Evolutionary conservation across 1,140 invertebrate genomes (phyloP).

Genomic region (Octopus sinensis): DNA sequence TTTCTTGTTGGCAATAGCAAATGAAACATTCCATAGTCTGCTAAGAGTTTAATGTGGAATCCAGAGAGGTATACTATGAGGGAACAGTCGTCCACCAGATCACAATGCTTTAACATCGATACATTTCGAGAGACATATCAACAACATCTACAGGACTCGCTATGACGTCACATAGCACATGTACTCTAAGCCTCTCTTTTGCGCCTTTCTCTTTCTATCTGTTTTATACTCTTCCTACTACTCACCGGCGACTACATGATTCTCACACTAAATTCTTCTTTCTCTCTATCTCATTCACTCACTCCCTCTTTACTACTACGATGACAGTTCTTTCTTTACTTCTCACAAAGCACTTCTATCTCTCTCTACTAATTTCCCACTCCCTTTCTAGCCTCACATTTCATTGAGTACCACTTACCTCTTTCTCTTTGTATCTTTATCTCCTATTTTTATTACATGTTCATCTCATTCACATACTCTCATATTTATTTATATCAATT

Average conservation of each 20-base stretch:
- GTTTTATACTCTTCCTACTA: neutral
- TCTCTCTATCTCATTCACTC: neutral
- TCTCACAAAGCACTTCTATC: neutral
- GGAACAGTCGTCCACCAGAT: too few relatives aligned
- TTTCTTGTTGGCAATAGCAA: too few relatives aligned
- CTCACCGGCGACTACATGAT: neutral
- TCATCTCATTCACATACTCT: neutral
- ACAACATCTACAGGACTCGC: too few relatives aligned
- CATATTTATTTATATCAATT: too few relatives aligned
- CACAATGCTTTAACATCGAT: too few relatives aligned
- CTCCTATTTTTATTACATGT: neutral
- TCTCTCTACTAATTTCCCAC: neutral
- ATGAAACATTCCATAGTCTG: too few relatives aligned
- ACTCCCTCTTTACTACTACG: neutral
- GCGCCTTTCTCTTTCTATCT: neutral
- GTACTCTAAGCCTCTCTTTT: too few relatives aligned
- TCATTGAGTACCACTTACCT: neutral
- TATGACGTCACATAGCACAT: too few relatives aligned
- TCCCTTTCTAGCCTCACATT: neutral
- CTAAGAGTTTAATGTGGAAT: too few relatives aligned
- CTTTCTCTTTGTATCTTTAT: neutral
- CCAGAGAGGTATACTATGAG: too few relatives aligned
- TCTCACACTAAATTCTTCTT: neutral
- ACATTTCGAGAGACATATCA: too few relatives aligned
- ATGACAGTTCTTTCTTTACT: neutral